Evolutionary conservation across 2,113 vertebrate species (phyloP).

Genomic region (Sturnira hondurensis): DNA sequence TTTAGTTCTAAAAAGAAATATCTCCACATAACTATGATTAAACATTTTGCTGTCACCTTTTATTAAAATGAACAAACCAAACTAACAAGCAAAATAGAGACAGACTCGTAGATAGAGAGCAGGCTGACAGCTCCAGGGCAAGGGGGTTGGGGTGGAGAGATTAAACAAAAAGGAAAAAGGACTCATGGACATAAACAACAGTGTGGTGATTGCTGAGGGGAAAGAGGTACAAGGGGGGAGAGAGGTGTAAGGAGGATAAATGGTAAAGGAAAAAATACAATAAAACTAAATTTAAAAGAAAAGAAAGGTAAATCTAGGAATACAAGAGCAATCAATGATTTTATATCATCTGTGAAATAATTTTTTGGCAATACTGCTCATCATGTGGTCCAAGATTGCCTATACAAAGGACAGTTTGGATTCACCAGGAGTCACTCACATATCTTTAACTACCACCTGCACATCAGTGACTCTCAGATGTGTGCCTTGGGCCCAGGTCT

Average conservation of each 20-base stretch:
- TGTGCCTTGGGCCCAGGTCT: background rate
- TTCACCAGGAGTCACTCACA: background rate
- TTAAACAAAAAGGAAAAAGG: too few relatives aligned
- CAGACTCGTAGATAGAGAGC: too few relatives aligned
- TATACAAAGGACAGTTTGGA: background rate
- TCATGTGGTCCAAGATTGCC: background rate
- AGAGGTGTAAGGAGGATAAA: too few relatives aligned
- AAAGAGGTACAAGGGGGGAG: too few relatives aligned
- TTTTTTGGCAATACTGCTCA: background rate
- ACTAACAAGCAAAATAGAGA: too few relatives aligned
- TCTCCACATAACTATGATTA: background rate
- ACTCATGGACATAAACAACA: too few relatives aligned
- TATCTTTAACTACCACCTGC: background rate
- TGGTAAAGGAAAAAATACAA: too few relatives aligned
- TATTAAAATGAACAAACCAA: background rate
- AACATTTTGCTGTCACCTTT: background rate
- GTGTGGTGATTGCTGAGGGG: too few relatives aligned
- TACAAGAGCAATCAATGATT: background rate
- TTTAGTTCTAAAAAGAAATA: slow-evolving; percentile 7
- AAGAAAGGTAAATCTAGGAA: background rate
- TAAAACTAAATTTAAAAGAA: background rate
- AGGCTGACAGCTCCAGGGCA: too few relatives aligned
- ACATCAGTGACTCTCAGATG: background rate
- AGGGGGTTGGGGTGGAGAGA: too few relatives aligned
- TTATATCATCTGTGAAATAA: background rate